Evolutionary conservation across 2,888 invertebrate genomes (phyloP).

Genomic region (Tachina grossa): DNA sequence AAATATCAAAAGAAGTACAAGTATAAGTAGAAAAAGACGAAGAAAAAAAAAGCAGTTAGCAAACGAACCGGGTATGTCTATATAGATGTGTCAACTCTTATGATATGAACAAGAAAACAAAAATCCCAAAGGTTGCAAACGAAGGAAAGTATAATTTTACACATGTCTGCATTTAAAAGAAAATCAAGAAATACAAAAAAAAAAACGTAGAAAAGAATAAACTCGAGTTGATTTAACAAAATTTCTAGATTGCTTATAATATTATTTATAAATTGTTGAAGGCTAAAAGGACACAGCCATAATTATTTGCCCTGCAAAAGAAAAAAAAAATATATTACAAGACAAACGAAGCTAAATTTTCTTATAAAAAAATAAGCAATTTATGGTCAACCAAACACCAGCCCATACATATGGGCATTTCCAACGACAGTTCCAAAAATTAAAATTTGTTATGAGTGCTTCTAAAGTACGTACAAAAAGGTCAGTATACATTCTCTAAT

Average conservation of each 20-base stretch:
- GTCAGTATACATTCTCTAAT: too few relatives aligned
- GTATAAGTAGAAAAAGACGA: not conserved
- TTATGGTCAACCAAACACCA: conserved; percentile 33
- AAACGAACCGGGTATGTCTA: conserved; percentile 43
- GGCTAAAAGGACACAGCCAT: not conserved
- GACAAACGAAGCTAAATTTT: not conserved
- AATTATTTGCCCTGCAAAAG: too few relatives aligned
- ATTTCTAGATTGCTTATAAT: conserved; percentile 51
- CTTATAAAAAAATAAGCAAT: conserved; percentile 32
- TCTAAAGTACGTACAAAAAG: too few relatives aligned
- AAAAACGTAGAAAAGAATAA: conserved; percentile 1
- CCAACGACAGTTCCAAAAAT: too few relatives aligned
- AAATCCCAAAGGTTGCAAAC: conserved; percentile 31
- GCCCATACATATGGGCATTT: not conserved
- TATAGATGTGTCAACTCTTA: conserved; percentile 57
- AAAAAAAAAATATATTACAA: not conserved
- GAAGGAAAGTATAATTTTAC: not conserved
- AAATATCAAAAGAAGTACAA: not conserved
- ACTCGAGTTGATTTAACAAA: conserved; percentile 51
- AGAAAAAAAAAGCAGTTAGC: not conserved
- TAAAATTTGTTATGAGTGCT: too few relatives aligned
- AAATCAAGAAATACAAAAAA: not conserved
- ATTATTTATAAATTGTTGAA: conserved; percentile 17
- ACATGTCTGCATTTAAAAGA: not conserved
- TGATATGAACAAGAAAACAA: conserved; percentile 11